Conservation (phyloP, 2,797 vertebrate genomes). For the Typhlichthys subterraneus region DNA sequence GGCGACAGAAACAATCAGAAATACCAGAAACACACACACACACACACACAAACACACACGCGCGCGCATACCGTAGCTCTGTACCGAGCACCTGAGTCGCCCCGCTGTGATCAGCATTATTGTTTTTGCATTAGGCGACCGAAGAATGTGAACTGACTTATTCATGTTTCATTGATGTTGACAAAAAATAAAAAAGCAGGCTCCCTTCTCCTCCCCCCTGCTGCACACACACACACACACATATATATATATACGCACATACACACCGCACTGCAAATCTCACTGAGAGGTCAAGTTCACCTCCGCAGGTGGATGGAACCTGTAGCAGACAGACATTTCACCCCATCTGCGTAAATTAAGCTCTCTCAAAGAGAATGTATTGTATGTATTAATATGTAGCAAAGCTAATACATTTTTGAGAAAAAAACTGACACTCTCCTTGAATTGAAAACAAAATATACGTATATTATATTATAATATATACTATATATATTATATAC, state of each 20-base stretch:
- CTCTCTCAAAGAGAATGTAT: conserved; percentile 53
- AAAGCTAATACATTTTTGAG: no score
- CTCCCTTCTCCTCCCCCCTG: conserved; percentile 17
- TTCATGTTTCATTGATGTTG: conserved; percentile 75
- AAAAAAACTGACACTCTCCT: no score
- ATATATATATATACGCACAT: neutral
- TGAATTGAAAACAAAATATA: conserved; percentile 22
- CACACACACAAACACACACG: no score
- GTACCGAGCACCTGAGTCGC: conserved; percentile 20
- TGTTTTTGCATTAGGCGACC: conserved; percentile 60
- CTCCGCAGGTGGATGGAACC: conserved; percentile 42
- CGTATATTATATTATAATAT: no score
- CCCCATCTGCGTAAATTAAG: conserved; percentile 34
- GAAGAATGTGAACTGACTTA: conserved; percentile 69
- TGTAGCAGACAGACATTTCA: conserved; percentile 40
- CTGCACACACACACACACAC: no score
- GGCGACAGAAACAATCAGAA: neutral
- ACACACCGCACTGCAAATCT: conserved; percentile 37
- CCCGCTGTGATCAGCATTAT: conserved; percentile 59
- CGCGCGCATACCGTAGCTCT: no score
- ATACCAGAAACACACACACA: no score
- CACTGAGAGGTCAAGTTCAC: conserved; percentile 50
- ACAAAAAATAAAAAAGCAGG: conserved; percentile 58
- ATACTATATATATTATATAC: no score
- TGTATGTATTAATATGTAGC: conserved; percentile 6